Conservation (phyloP, 1,140 invertebrate species). For the Pseudomyrmex sp. region DNA sequence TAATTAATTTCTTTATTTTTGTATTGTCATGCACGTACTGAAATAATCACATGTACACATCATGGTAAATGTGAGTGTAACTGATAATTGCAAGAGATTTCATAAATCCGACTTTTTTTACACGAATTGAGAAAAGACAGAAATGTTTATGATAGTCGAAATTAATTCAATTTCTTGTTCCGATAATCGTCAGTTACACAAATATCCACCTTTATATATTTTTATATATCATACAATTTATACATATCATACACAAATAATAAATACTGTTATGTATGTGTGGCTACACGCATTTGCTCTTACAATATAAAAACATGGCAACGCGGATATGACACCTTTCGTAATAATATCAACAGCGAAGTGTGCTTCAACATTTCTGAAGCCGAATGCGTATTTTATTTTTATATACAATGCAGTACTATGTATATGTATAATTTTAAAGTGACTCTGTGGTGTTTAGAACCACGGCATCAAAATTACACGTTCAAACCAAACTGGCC, state of each 20-base stretch:
- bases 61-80: too few relatives aligned
- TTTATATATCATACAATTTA: background rate
- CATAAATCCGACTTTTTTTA: too few relatives aligned
- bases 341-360: constrained; percentile 19
- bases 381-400: background rate
- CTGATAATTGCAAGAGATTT: too few relatives aligned
- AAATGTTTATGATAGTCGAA: too few relatives aligned
- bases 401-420: constrained; percentile 12
- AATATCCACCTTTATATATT: too few relatives aligned
- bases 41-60: too few relatives aligned
- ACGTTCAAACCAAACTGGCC: constrained; percentile 76
- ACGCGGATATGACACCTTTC: constrained; percentile 40
- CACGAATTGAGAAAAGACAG: too few relatives aligned
- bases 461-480: too few relatives aligned
- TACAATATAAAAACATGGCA: constrained; percentile 44
- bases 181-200: too few relatives aligned
- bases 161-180: too few relatives aligned
- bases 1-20: too few relatives aligned
- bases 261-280: constrained; percentile 64
- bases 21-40: too few relatives aligned
- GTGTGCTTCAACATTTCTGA: constrained; percentile 10
- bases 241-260: constrained; percentile 36
- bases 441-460: background rate
- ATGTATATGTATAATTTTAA: background rate
- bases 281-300: constrained; percentile 26